Evolutionary conservation across 2,113 vertebrate species (phyloP), one percentile per base, ranked within the genome.

Genomic region (Columba livia): DNA sequence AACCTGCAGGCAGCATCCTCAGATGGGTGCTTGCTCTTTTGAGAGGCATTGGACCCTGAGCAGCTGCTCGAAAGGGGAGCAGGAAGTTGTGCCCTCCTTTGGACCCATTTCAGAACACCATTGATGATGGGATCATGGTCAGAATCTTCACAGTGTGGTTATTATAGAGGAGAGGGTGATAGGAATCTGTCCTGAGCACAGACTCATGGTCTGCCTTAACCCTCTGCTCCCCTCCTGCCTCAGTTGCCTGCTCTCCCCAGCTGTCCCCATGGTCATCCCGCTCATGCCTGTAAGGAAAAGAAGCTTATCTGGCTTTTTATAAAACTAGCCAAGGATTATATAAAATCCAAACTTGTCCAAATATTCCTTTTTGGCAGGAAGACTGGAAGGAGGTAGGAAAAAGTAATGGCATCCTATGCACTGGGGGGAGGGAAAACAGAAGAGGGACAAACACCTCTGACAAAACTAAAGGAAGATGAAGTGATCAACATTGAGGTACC

Each of bases 121-220:
- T 5, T 62, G 32, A 9, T 6, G 6, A 42, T 5, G 31, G 71
- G 50, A 40, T 48, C 47, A 8, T 10, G 6, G n/a, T 42, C 60
- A 73, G 74, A 5, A 6, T 40, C 58, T 64, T 89, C 62, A 42
- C 62, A 47, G 8, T 8, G 21, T 0, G 0, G 47, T 56, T 88
- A 51, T 51, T 85, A 34, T 2, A 86, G n/a, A 92, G 58, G 11
- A 83, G n/a, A 40, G 10, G 8, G 29, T 31, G 0, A 0, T 12
- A 58, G 51, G 53, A 93, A 78, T 50, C n/a, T 88, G 31, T 12
- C 74, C 40, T 28, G 48, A 66, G 34, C 53, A 48, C 0, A 0
- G 56, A n/a, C 15, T 67, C 34, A 42, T 18, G 13, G 32, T 24
- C 51, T 77, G 17, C 40, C 31, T n/a, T 32, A 71, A 32, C 34